Base-by-base conservation (phyloP, 2,113 vertebrate genomes). In the Mirounga angustirostris region DNA sequence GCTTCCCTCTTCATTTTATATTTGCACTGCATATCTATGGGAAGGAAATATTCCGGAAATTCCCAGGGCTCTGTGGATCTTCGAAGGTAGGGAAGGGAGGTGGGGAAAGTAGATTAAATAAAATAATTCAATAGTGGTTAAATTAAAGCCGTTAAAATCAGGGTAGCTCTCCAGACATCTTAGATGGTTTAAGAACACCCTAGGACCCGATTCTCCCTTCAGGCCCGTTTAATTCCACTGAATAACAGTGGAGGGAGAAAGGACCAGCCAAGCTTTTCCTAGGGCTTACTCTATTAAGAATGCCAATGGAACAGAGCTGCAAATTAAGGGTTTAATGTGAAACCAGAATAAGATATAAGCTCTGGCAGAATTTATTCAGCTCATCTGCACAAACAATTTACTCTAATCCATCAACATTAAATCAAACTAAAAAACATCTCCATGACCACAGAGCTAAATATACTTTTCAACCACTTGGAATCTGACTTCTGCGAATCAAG, bases 351-450 rank as follows among this genome's bases (percentile, higher is more conserved):
- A 76, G 93, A 59, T 33, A 54, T 2, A 58, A 28, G 63, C 30
- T 56, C 71, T 43, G 54, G 73, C 12, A 61, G 95, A 82, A 94
- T 84, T 67, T 61, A 91, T 81, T 73, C 91, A 63, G 71, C 58
- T 89, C 87, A 65, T 96, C 84, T 89, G 63, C 18, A 24, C 65
- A 81, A 89, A 86, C 56, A 78, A 86, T 78, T 69, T 88, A 85
- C 80, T 95, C 36, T 85, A 65, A 93, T 67, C 76, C 56, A 91
- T 73, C 98, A 91, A 87, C 67, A 78, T 36, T 52, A 81, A 97
- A 88, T 94, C 84, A 81, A 76, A 88, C 30, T 36, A 94, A 94
- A n/a, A 76, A 93, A 93, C 81, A 96, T 83, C 21, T 26, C 26
- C 21, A 61, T 30, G 52, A 69, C 88, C 71, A 81, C 46, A 82